Base-by-base conservation (phyloP, 2,888 invertebrate species). In the Neoscelio sp. region DNA sequence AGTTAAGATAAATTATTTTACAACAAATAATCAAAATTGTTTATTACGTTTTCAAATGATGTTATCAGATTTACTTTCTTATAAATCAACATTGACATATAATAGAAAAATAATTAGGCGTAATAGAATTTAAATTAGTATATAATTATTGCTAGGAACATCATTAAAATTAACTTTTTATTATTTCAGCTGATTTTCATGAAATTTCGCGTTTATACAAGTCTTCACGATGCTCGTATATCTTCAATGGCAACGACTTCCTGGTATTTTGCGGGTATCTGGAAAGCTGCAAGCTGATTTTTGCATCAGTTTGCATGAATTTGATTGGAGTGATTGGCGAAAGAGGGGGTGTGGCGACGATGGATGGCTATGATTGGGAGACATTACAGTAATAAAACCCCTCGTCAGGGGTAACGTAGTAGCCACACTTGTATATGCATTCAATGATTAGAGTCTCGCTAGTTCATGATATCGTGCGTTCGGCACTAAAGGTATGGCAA, bases 371-470 rank as follows among this genome's bases (percentile, higher is more conserved):
- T 75, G 84, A 82, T 85, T 81, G 81, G 82, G 86, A 86, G 85
- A 87, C 87, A 89, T 89, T 90, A 89, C 85, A 60, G 82, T 88
- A 87, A 89, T 89, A 86, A 87, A 85, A 86, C 86, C 85, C 67
- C 84, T 82, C 77, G 82, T 82, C 84, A 87, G 85, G 88, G 86
- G 87, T 89, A 89, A 89, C 85, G 83, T 84, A 81, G 89, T 89
- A 89, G 89, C 86, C 83, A 84, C 80, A 80, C 82, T 75, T 83
- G 83, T 83, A 71, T 80, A 78, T 80, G 78, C 82, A 78, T 83
- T 80, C 80, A 80, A 83, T 86, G 86, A 87, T 87, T 87, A 87
- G 87, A 85, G 87, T 84, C 85, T 80, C 82, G 75, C 71, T 80
- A 84, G 83, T 82, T 82, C 82, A 82, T 81, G 82, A 85, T 86